phyloP scores from a whole-genome alignment of 1,140 invertebrate genomes.

The Plutomurus gul region DNA sequence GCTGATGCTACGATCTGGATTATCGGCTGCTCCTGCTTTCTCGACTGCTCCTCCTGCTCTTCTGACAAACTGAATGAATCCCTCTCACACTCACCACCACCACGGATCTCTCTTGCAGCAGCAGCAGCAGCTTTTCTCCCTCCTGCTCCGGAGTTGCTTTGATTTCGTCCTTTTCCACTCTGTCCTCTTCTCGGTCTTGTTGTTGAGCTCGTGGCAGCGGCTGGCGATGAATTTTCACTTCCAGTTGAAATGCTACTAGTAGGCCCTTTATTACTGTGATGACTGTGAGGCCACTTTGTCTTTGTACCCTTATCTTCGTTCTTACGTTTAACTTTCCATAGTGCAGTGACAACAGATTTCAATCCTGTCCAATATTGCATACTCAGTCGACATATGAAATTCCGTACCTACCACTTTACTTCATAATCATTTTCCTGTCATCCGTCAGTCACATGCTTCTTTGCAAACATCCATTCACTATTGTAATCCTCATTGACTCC shows the following conservation, averaged over 20 bases:
- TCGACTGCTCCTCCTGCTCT: neutral
- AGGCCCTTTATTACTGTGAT: too few relatives aligned
- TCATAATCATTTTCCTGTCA: too few relatives aligned
- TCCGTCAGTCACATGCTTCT: too few relatives aligned
- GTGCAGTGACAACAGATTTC: neutral
- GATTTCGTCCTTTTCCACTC: neutral
- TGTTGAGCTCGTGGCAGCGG: neutral
- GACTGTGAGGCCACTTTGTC: too few relatives aligned
- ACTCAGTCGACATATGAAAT: neutral
- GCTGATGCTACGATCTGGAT: slow-evolving; percentile 12
- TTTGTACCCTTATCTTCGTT: neutral
- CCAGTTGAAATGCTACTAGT: neutral
- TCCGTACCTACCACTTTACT: neutral
- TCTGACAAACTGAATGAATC: slow-evolving; percentile 5
- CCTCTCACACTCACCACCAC: neutral
- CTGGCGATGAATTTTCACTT: neutral
- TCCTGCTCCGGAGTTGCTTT: neutral
- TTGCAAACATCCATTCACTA: too few relatives aligned
- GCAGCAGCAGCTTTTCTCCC: slow-evolving; percentile 4
- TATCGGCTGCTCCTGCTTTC: neutral
- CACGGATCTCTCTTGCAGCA: slow-evolving; percentile 11
- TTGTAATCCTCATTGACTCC: too few relatives aligned
- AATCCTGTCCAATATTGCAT: slow-evolving; percentile 14
- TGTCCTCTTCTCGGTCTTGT: neutral
- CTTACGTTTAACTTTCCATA: slow-evolving; percentile 10